Percentiles rank a stretch among this genome's conserved stretches.
These are phyloP conservation scores for Dendrophyllia cribrosa DNA, from an alignment of 64 coral and sea anemone genomes.

Conservation along the genomic window DNA sequence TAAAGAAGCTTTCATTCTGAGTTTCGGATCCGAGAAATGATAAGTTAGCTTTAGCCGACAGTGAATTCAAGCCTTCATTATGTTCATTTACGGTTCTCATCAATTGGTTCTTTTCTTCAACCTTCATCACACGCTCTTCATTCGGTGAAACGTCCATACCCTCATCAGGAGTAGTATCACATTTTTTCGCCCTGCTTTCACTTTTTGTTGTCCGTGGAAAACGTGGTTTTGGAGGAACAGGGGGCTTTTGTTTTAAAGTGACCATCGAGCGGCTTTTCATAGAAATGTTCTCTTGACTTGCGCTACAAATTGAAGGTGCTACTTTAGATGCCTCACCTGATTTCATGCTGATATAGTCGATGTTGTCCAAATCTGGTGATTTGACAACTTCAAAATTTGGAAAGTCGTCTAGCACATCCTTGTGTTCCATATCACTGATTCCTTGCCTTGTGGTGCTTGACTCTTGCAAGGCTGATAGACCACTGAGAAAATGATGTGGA, in stretches of 20 bases:
- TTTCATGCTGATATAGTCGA: background rate
- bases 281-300: background rate
- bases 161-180: background rate
- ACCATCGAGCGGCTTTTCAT: background rate
- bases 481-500: no score
- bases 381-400: no score
- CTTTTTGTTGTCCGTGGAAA: background rate
- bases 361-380: background rate
- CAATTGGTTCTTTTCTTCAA: background rate
- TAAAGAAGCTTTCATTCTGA: background rate
- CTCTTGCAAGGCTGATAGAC: no score
- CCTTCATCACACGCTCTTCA: background rate
- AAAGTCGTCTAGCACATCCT: no score
- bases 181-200: background rate
- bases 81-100: background rate
- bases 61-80: background rate
- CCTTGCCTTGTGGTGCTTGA: no score
- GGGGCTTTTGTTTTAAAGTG: background rate
- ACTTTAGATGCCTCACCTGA: background rate
- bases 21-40: background rate
- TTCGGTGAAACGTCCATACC: background rate
- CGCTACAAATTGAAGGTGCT: no score
- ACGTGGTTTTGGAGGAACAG: slow-evolving; percentile 28
- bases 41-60: background rate
- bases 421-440: no score